Conservation (phyloP, 2,888 invertebrate genomes). For the Cosmopolites sordidus region DNA sequence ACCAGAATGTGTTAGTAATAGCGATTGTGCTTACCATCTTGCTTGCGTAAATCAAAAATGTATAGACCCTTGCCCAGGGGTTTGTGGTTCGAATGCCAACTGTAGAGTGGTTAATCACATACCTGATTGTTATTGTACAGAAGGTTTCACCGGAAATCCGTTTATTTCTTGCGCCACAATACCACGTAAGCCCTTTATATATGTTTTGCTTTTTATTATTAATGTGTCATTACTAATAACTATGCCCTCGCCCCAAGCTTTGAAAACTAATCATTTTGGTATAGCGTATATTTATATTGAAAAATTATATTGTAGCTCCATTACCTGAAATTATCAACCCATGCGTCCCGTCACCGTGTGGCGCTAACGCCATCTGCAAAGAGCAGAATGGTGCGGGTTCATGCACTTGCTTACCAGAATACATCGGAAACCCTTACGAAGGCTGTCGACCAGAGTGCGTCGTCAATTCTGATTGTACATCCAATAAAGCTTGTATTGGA, state of each 20-base stretch:
- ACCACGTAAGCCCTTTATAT: conserved; percentile 28
- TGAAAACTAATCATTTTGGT: conserved; percentile 10
- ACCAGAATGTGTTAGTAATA: conserved; percentile 69
- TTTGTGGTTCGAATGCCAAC: conserved; percentile 69
- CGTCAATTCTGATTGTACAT: conserved; percentile 66
- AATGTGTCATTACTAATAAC: conserved; percentile 14
- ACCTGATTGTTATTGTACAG: conserved; percentile 62
- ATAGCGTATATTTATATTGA: neutral
- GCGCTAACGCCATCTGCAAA: conserved; percentile 63
- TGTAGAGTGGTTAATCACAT: conserved; percentile 71
- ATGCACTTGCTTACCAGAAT: conserved; percentile 67
- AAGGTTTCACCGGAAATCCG: conserved; percentile 59
- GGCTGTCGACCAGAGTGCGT: conserved; percentile 74
- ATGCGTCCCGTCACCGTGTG: conserved; percentile 67
- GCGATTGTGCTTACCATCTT: conserved; percentile 64
- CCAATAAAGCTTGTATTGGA: conserved; percentile 66
- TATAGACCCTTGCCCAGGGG: conserved; percentile 67
- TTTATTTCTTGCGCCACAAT: conserved; percentile 56
- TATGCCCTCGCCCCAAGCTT: conserved; percentile 4
- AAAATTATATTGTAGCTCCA: conserved; percentile 33
- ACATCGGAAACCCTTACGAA: conserved; percentile 73
- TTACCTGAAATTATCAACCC: conserved; percentile 49
- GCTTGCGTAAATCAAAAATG: conserved; percentile 75
- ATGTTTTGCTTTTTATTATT: conserved; percentile 25
- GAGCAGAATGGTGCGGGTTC: conserved; percentile 59